Evolutionary conservation across 2,888 invertebrate species (phyloP).

Genomic region (Cheilosia vulpina): DNA sequence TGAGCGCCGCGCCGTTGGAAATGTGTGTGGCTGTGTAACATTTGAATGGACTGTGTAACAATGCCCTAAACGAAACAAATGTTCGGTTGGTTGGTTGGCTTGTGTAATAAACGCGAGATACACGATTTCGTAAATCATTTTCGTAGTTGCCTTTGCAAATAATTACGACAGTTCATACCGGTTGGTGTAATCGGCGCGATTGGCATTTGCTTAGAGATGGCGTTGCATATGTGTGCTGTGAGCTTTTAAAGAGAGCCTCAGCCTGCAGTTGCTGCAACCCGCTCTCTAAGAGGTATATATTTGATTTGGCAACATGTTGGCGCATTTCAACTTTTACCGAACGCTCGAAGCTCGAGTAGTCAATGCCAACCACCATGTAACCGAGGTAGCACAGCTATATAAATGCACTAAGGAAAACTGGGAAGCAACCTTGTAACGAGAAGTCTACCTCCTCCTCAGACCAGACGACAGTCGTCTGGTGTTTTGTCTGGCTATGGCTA

Average conservation of each 20-base stretch:
- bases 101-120: slow-evolving; percentile 57
- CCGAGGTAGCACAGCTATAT: slow-evolving; percentile 5
- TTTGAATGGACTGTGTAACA: slow-evolving; percentile 54
- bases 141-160: slow-evolving; percentile 47
- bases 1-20: slow-evolving; percentile 34
- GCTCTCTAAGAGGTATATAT: slow-evolving; percentile 15
- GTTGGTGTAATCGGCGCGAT: slow-evolving; percentile 1
- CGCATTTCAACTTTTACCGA: slow-evolving; percentile 15
- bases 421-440: slow-evolving; percentile 59
- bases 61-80: slow-evolving; percentile 42
- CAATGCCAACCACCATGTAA: slow-evolving; percentile 49
- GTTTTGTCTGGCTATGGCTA: slow-evolving; percentile 20
- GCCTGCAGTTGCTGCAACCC: no score
- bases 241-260: slow-evolving; percentile 15
- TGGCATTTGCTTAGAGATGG: slow-evolving; percentile 62
- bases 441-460: slow-evolving; percentile 18
- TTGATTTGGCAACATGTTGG: slow-evolving; percentile 38
- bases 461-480: slow-evolving; percentile 6
- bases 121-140: slow-evolving; percentile 64
- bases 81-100: slow-evolving; percentile 23
- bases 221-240: slow-evolving; percentile 10
- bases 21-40: slow-evolving; percentile 32
- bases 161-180: slow-evolving; percentile 49
- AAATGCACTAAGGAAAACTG: slow-evolving; percentile 32
- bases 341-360: slow-evolving; percentile 5